Evolutionary conservation across 2,113 vertebrate genomes (phyloP).

Genomic region (Octodon degus): DNA sequence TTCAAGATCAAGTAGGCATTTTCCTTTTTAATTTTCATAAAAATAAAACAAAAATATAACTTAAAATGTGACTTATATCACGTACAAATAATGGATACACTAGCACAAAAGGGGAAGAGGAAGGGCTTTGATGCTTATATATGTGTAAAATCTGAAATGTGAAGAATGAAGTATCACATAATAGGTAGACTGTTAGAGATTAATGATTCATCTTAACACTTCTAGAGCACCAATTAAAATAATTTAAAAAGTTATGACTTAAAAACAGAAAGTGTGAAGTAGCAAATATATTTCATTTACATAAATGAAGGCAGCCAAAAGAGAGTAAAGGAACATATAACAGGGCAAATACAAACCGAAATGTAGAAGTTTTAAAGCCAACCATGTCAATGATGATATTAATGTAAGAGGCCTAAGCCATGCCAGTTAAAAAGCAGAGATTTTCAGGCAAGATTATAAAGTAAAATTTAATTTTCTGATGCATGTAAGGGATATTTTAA

Average conservation of each 20-base stretch:
- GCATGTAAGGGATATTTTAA: not conserved
- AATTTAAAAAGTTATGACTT: not conserved
- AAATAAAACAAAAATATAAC: constrained; percentile 14
- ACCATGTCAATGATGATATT: not conserved
- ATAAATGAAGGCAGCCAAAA: not conserved
- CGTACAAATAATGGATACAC: not conserved
- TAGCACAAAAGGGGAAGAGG: not conserved
- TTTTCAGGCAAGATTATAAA: not conserved
- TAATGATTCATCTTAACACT: not conserved
- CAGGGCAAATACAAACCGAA: not conserved
- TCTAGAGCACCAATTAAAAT: not conserved
- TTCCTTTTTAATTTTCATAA: not conserved
- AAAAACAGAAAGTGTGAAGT: not conserved
- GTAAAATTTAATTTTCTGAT: not conserved
- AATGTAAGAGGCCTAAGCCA: not conserved
- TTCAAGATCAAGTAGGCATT: not conserved
- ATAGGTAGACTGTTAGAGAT: not conserved
- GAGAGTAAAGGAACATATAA: not conserved
- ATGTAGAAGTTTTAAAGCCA: not conserved
- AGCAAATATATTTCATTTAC: not conserved
- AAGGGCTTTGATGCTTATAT: not conserved
- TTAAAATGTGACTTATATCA: not conserved
- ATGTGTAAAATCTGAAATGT: not conserved
- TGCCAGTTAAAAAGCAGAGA: not conserved
- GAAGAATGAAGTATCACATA: not conserved